A percentile compares a stretch with the other conserved stretches of the same genome.
These are phyloP conservation scores for Calliopsis andreniformis DNA, from an alignment of 1,140 invertebrate species.

Conservation along the genomic window DNA sequence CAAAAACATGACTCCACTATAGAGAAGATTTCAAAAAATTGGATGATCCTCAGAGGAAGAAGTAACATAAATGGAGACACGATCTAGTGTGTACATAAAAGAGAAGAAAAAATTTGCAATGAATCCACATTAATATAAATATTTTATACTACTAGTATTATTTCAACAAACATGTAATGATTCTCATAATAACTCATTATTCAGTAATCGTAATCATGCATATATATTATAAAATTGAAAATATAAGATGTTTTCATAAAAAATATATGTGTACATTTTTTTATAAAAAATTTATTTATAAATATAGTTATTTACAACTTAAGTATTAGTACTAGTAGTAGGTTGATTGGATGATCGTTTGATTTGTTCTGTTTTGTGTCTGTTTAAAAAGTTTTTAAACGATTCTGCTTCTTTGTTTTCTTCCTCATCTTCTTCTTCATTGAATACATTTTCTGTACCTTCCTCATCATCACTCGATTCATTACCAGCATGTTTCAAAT, in stretches of 20 bases:
- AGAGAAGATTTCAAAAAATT: constrained; percentile 28
- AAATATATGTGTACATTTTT: constrained; percentile 12
- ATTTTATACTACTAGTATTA: not conserved
- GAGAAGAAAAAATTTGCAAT: too few relatives aligned
- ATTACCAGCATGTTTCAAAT: constrained; percentile 86
- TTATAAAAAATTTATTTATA: constrained; percentile 18
- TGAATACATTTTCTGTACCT: constrained; percentile 80
- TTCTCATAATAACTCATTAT: not conserved
- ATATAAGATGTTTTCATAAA: constrained; percentile 49
- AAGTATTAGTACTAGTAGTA: constrained; percentile 57
- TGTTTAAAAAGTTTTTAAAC: constrained; percentile 73
- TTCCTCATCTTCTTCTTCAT: constrained; percentile 60
- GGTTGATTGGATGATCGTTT: constrained; percentile 50
- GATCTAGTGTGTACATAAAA: not conserved
- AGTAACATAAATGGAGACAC: too few relatives aligned
- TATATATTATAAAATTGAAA: not conserved
- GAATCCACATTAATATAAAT: not conserved
- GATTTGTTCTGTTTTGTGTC: constrained; percentile 67
- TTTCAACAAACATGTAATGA: not conserved
- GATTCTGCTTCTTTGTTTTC: constrained; percentile 71
- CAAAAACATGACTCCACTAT: not conserved
- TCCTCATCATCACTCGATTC: constrained; percentile 89
- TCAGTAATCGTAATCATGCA: too few relatives aligned
- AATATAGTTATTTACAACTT: constrained; percentile 26
- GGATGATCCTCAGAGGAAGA: constrained; percentile 12